Evolutionary conservation across 64 coral and sea anemone species (phyloP), one percentile per base, ranked within the genome.

Genomic region (Exaiptasia diaphana): DNA sequence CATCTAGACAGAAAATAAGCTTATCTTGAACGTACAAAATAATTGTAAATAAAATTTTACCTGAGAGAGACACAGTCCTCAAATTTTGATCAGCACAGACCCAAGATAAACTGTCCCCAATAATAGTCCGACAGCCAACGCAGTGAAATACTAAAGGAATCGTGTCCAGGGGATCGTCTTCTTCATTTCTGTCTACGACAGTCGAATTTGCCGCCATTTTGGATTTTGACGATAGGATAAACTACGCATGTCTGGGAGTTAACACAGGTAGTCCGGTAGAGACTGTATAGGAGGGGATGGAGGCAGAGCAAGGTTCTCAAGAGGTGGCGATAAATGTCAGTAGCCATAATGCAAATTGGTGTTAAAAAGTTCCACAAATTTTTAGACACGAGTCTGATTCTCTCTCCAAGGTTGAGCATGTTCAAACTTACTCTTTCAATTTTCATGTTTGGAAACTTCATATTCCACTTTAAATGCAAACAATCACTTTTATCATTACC

Each of bases 161-260:
- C 4, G 69, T 62, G n/a, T 48, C 69, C 45, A 22, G 15, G 13
- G 1, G 23, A n/a, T 13, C 40, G 39, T 73, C 42, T 72, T 72
- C 28, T 73, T 49, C 69, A 45, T 28, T 4, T 18, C 3, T 12
- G 20, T 35, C 29, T 49, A 20, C 67, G 26, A 23, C 69, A 42
- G 69, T 73, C 40, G 44, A 42, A 73, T 49, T 49, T 49, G 69
- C 69, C 69, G 44, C 44, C 38, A 45, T 73, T 49, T 73, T 73
- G 21, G 10, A 2, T n/a, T 41, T 9, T 52, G 10, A 12, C n/a
- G 49, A 10, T 52, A 10, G n/a, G 10, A 52, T 52, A n/a, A 10
- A n/a, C 49, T 12, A 12, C 10, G 34, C 64, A 69, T 25, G 34
- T 3, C 4, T 4, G 21, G 40, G 23, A 11, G 30, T 10, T 68